These are phyloP conservation scores for Puffinus mauretanicus DNA, from an alignment of 2,113 vertebrate species.

Conservation along the genomic window DNA sequence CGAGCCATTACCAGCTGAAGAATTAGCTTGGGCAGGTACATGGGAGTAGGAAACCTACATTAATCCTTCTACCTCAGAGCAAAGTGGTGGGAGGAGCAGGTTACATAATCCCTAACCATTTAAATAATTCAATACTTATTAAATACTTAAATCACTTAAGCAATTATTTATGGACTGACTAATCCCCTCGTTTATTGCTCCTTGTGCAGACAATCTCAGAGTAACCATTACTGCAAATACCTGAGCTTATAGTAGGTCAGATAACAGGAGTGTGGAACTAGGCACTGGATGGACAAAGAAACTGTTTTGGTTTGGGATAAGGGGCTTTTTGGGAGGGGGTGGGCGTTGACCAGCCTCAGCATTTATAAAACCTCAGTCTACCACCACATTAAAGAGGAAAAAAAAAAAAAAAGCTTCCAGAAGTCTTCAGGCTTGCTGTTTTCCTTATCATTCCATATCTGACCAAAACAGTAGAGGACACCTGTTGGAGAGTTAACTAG, in stretches of 20 bases:
- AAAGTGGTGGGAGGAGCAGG: not conserved
- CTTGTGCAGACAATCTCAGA: not conserved
- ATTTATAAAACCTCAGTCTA: not conserved
- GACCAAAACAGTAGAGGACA: not conserved
- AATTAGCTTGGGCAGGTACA: not conserved
- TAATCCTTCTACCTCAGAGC: not conserved
- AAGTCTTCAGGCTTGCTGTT: not conserved
- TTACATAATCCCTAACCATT: not conserved
- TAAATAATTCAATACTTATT: constrained; percentile 30
- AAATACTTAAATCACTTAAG: constrained; percentile 17
- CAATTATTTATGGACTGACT: constrained; percentile 20
- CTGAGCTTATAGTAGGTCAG: not conserved
- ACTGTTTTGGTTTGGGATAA: not conserved
- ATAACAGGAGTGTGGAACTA: not conserved
- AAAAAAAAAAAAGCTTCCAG: not conserved
- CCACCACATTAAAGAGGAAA: not conserved
- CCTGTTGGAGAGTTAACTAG: not conserved
- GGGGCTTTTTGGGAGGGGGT: not conserved
- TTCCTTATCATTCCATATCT: not conserved
- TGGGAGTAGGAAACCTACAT: not conserved
- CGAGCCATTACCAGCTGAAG: not conserved
- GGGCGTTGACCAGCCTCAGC: not conserved
- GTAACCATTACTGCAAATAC: not conserved
- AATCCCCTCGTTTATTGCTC: not conserved
- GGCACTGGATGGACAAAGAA: not conserved